Evolutionary conservation across 2,797 vertebrate species (phyloP), one percentile per base, ranked within the genome.

Genomic region (Catostomus latipinnis): DNA sequence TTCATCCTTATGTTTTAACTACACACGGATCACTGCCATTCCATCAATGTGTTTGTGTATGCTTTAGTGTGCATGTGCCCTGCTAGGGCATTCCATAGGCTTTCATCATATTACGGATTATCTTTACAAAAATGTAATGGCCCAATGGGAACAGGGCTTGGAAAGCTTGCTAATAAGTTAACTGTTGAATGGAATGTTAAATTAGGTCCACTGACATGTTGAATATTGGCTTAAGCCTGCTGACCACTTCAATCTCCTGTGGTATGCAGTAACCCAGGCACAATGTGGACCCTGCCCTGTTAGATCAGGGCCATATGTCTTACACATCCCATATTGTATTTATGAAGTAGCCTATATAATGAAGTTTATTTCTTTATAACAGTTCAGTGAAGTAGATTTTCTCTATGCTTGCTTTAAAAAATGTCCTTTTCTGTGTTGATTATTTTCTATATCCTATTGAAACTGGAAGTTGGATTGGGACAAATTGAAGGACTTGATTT

Each of bases 111-210:
- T 82, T 71, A 73, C 46, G 6, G 63, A 68, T 83, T 68, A 81
- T 69, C 68, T 72, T 22, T 69, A 14, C 43, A 65, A 22, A 14
- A 43, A 65, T 72, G 50, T 68, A 76, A 72, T 81, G 57, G 79
- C 75, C 78, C 34, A 53, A 13, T 52, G 76, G 69, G 69, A 80
- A 53, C 0, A 9, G 49, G 68, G 43, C 77, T 84, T 83, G 70
- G 66, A 60, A 74, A 56, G 66, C 57, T 58, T 61, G 70, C 48
- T 80, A 82, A 86, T 86, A 74, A 83, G 76, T 16, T 76, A 81
- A 79, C 67, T 85, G 76, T 65, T 79, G 78, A 86, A 82, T 71
- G 73, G 76, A 82, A 82, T 86, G 72, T 66, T 82, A 82, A 78
- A 77, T 81, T 76, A 75, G 79, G 14, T 80, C 61, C 67, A 69